Base-by-base conservation (phyloP, 2,113 vertebrate genomes). In the Alosa alosa region DNA sequence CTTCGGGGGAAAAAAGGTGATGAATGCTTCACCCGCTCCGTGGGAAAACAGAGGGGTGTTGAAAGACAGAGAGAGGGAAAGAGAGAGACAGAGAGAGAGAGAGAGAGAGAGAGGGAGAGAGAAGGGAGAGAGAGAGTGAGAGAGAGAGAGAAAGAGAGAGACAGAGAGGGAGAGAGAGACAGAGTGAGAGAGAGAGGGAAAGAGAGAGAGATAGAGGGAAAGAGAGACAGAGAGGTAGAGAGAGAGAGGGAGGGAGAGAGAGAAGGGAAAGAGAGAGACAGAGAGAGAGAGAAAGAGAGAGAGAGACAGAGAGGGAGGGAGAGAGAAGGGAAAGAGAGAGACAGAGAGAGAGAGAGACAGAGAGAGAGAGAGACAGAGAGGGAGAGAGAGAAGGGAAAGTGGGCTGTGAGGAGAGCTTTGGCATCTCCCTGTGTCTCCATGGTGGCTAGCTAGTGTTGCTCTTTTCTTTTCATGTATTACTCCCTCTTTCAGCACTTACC, bases 391-490 rank as follows among this genome's bases (percentile, higher is more conserved):
- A 49, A 64, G 81, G 20, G 85, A 89, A 46, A 86, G 84, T 31
- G 60, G 60, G n/a, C 8, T 68, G 60, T 68, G 60, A 68, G 57
- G 86, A 87, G 86, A 87, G 90, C 87, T 91, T 93, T 93, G 92
- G 92, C 92, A 86, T 20, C 88, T 89, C 87, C 88, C 86, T 22
- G 82, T 81, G 86, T 93, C 92, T 91, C 92, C 91, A 93, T 94
- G 92, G 93, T 20, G 90, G 91, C 91, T 17, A 90, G 91, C 91
- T 90, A 45, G 85, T 75, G 86, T 87, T 86, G 72, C 88, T 84
- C 55, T 47, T 87, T 86, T 86, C 60, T 89, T 85, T 83, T 88
- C 85, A 88, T 86, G 83, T 78, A 11, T 31, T 10, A 4, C 64
- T 72, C 64, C 64, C 31, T 72, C 64, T 72, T 72, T 72, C 72